A percentile compares a stretch with the other conserved stretches of the same genome.
These are phyloP conservation scores for Pristionchus japonicus DNA, from an alignment of 2,888 invertebrate species.

Conservation along the genomic window DNA sequence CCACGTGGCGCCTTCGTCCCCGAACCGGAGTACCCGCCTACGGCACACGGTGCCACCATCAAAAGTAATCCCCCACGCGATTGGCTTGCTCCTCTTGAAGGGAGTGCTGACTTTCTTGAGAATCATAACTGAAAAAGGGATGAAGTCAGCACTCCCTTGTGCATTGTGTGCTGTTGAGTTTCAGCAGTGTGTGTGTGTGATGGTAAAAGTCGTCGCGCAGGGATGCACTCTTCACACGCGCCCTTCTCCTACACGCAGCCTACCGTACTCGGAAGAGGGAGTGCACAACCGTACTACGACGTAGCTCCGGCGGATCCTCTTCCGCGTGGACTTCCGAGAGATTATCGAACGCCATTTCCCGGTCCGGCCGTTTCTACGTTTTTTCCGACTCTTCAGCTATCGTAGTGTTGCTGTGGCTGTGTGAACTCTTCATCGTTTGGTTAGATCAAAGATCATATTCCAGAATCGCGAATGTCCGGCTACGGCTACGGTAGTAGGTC, in stretches of 20 bases:
- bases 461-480: constrained; percentile 40
- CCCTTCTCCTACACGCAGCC: constrained; percentile 39
- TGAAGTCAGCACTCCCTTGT: not conserved
- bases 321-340: not conserved
- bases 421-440: not conserved
- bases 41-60: not conserved
- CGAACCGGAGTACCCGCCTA: not conserved
- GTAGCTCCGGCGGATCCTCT: constrained; percentile 2
- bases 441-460: not conserved
- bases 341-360: constrained; percentile 5
- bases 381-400: not conserved
- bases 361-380: not conserved
- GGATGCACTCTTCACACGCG: not conserved
- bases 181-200: not conserved
- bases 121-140: too few relatives aligned
- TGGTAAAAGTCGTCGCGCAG: constrained; percentile 11
- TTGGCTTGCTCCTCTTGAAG: not conserved
- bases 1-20: constrained; percentile 7
- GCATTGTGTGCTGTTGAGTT: not conserved
- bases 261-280: constrained; percentile 20
- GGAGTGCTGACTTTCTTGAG: not conserved
- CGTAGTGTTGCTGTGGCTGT: not conserved
- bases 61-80: not conserved
- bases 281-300: not conserved
- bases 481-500: constrained; percentile 38